phyloP scores from a whole-genome alignment of 2,113 vertebrate genomes.

The Spheniscus mendiculus region DNA sequence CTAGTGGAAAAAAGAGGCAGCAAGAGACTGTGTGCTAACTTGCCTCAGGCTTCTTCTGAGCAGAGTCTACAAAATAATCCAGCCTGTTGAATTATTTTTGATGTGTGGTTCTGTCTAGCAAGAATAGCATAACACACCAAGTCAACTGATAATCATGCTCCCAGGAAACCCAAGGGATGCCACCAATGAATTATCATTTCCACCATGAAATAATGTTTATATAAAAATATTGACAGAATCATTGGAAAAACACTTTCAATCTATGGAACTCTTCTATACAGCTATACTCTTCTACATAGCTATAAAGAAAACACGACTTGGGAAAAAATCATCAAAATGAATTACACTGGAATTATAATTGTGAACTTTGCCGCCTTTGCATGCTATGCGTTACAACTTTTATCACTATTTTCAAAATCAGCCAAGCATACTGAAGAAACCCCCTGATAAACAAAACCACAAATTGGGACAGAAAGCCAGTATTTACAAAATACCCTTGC shows the following conservation, averaged over 20 bases:
- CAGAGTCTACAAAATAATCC: constrained; percentile 24
- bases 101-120: not conserved
- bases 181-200: not conserved
- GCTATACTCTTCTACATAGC: not conserved
- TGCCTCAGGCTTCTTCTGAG: constrained; percentile 18
- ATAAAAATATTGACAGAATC: not conserved
- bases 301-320: not conserved
- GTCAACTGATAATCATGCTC: not conserved
- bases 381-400: not conserved
- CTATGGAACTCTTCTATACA: not conserved
- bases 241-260: not conserved
- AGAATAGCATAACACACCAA: not conserved
- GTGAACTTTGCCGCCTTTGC: not conserved
- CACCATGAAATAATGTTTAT: not conserved
- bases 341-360: not conserved
- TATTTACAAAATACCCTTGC: not conserved
- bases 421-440: not conserved
- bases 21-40: constrained; percentile 28
- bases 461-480: not conserved
- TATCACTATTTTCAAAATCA: not conserved
- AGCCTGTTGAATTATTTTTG: constrained; percentile 39
- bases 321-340: not conserved
- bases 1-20: not conserved
- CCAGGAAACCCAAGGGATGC: not conserved
- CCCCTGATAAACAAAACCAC: not conserved